phyloP scores from a whole-genome alignment of 2,888 invertebrate species.

The Mimas tiliae region DNA sequence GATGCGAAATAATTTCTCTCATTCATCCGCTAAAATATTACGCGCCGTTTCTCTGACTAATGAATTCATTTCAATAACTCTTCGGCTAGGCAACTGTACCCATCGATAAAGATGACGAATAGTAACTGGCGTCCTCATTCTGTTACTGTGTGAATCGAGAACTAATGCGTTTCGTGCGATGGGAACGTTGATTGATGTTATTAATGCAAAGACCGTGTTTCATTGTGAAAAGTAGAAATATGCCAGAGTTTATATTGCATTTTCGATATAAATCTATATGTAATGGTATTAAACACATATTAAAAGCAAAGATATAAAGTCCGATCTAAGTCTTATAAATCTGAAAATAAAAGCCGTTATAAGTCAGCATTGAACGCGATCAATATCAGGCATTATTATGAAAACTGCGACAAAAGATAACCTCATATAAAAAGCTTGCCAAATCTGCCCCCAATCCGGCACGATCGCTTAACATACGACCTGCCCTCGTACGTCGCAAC shows the following conservation, averaged over 20 bases:
- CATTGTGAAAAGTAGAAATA: neutral
- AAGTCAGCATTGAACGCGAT: conserved; percentile 11
- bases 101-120: conserved; percentile 53
- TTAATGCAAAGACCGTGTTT: no score
- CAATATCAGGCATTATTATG: conserved; percentile 21
- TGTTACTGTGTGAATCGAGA: conserved; percentile 35
- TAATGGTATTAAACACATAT: no score
- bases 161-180: neutral
- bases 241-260: neutral
- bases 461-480: conserved; percentile 32
- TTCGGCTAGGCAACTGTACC: conserved; percentile 43
- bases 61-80: conserved; percentile 69
- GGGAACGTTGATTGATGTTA: conserved; percentile 8
- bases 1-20: conserved; percentile 69
- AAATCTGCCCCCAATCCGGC: conserved; percentile 32
- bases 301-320: neutral
- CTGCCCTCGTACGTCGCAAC: conserved; percentile 30
- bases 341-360: neutral
- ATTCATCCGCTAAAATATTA: conserved; percentile 74
- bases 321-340: neutral
- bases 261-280: no score
- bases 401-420: conserved; percentile 21
- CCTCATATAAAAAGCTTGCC: conserved; percentile 31
- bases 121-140: conserved; percentile 38
- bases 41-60: conserved; percentile 62